Evolutionary conservation across 2,113 vertebrate genomes (phyloP), one percentile per base, ranked within the genome.

Genomic region (Onychostoma macrolepis): DNA sequence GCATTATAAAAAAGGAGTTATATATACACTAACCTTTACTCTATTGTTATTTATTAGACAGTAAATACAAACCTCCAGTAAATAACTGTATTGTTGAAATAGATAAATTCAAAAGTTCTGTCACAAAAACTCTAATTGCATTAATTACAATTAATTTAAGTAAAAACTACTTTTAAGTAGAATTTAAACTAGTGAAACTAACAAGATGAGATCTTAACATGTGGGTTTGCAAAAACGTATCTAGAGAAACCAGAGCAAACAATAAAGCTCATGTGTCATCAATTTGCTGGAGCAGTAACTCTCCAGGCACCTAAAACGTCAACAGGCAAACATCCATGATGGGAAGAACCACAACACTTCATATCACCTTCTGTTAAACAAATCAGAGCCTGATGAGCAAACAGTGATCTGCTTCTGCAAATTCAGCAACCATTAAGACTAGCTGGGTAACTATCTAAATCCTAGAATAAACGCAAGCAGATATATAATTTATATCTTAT

Each of bases 241-340:
- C 74, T 76, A 76, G 74, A 76, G 74, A 76, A 76, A 76, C 41
- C 41, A 48, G 41, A 48, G 41, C 74, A 76, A 45, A 28, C n/a
- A 76, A 45, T 56, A 19, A 79, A 79, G 76, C 48, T 79, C 76
- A 33, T 79, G 72, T 76, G 72, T 76, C 72, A 76, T 76, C n/a
- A 48, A 2, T 48, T 13, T 85, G 75, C 21, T 85, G 56, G 84
- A 77, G 50, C 74, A 65, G 24, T 63, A 58, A 61, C 8, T 77
- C 84, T 77, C 48, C 30, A 50, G 53, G 41, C 38, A 58, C 72
- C 72, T 43, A 33, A 17, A 9, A 80, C 77, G 0, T 53, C 77
- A 76, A 76, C 41, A 41, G 33, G 21, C 69, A 77, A 77, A 48
- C 74, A 77, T 48, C 36, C 36, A 45, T 43, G 38, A 75, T 41